Percentiles rank a stretch among this genome's conserved stretches.
Evolutionary conservation across 2,113 vertebrate genomes (phyloP).

Genomic region (Tiliqua scincoides): DNA sequence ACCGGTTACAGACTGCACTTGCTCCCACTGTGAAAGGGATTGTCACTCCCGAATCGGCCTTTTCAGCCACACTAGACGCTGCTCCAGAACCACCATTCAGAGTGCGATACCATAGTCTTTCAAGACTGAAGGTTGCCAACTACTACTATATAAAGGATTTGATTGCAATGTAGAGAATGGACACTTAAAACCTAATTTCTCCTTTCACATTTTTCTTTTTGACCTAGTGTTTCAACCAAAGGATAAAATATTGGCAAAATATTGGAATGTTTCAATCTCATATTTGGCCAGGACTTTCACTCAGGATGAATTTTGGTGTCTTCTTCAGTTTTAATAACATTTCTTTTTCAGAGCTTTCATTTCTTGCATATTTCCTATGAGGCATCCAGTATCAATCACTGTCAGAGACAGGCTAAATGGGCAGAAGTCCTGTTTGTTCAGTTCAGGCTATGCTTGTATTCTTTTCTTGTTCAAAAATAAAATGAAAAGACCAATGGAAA

Average conservation of each 20-base stretch:
- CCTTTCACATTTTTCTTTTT: background rate
- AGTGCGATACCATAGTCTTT: too few relatives aligned
- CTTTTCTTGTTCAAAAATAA: background rate
- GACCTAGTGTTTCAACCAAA: background rate
- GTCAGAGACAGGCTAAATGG: background rate
- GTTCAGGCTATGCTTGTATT: background rate
- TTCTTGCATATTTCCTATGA: conserved; percentile 1
- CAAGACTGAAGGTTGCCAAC: too few relatives aligned
- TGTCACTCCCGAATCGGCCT: too few relatives aligned
- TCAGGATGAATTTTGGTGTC: background rate
- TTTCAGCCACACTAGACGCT: too few relatives aligned
- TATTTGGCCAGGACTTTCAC: background rate
- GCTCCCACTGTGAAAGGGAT: too few relatives aligned
- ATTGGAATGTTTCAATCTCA: background rate
- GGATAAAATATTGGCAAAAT: background rate
- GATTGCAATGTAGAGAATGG: background rate
- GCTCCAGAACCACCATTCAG: too few relatives aligned
- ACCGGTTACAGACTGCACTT: too few relatives aligned
- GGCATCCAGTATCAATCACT: background rate
- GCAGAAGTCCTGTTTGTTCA: background rate
- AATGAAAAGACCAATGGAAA: background rate
- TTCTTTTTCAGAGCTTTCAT: background rate
- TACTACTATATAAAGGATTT: background rate
- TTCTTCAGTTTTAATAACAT: background rate
- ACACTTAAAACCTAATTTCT: background rate